phyloP scores from a whole-genome alignment of 2,797 vertebrate genomes.

The Chaunax sp. region DNA sequence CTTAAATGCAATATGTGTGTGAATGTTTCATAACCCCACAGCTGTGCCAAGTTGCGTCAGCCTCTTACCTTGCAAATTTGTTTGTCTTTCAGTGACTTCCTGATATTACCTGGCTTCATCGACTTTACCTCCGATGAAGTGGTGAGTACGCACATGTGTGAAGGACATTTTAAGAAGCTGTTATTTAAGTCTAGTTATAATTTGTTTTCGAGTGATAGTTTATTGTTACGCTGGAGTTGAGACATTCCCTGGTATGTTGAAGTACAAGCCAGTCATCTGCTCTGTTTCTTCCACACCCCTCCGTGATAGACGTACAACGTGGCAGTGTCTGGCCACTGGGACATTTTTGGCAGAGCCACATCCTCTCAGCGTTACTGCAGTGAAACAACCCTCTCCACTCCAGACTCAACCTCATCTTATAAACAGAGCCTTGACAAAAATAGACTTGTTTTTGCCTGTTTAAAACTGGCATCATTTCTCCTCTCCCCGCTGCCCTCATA shows the following conservation, averaged over 20 bases:
- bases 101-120: slow-evolving; percentile 97
- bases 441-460: slow-evolving; percentile 23
- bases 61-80: slow-evolving; percentile 26
- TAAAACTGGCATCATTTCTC: slow-evolving; percentile 24
- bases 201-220: too few relatives aligned
- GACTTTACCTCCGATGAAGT: slow-evolving; percentile 96
- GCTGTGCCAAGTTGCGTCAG: not conserved
- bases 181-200: too few relatives aligned
- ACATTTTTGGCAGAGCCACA: not conserved
- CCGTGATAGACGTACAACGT: not conserved
- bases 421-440: slow-evolving; percentile 29
- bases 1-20: not conserved
- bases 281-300: not conserved
- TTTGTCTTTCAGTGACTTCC: slow-evolving; percentile 89
- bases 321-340: slow-evolving; percentile 7
- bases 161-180: not conserved
- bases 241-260: not conserved
- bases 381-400: slow-evolving; percentile 17
- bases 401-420: slow-evolving; percentile 24
- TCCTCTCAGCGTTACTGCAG: slow-evolving; percentile 11
- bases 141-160: slow-evolving; percentile 82
- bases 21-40: not conserved
- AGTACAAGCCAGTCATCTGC: not conserved
- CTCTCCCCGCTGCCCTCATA: slow-evolving; percentile 28
- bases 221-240: not conserved